Base-by-base conservation (phyloP, 2,888 invertebrate species). In the Melanotus villosus region DNA sequence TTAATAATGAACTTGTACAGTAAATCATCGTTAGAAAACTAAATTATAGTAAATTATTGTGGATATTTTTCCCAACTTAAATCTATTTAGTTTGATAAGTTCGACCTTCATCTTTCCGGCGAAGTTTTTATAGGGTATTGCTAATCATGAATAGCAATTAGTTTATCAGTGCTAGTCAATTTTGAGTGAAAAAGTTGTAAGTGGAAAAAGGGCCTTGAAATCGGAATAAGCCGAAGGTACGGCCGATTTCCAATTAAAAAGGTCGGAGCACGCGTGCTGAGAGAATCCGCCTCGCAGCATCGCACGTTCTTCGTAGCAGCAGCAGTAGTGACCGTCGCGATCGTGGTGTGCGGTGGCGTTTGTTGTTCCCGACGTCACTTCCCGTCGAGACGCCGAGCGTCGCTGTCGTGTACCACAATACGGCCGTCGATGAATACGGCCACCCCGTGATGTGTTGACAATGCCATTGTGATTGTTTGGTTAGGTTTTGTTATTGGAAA, bases 381-480 rank as follows among this genome's bases (percentile, higher is more conserved):
- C 52, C 45, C 73, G 75, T 73, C 72, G 73, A 68, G 75, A 72
- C 75, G 75, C 58, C 71, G 70, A 66, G 64, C 70, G 70, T 65
- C 68, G 67, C 60, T 63, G 64, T 72, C 72, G 70, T 65, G 68
- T 64, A 62, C 47, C 65, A 47, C 65, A 68, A 62, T 60, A 70
- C 68, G 65, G 63, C 41, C 59, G 66, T 66, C 68, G 64, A 66
- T 70, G 70, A 70, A 70, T 65, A 70, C 72, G 62, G 59, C 64
- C 64, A 70, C 68, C 56, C 67, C 71, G 74, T 74, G 75, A 74
- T 73, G 74, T 75, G 75, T 73, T 75, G 73, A 76, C 75, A 75
- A 76, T 76, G 74, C 74, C 72, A 71, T 76, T 77, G 77, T 77
- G 76, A 76, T 75, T 73, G 77, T 75, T 75, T 72, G 75, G 77